A percentile compares a stretch with the other conserved stretches of the same genome.
phyloP scores from a whole-genome alignment of 2,888 invertebrate species.

The Ypsolopha sequella region DNA sequence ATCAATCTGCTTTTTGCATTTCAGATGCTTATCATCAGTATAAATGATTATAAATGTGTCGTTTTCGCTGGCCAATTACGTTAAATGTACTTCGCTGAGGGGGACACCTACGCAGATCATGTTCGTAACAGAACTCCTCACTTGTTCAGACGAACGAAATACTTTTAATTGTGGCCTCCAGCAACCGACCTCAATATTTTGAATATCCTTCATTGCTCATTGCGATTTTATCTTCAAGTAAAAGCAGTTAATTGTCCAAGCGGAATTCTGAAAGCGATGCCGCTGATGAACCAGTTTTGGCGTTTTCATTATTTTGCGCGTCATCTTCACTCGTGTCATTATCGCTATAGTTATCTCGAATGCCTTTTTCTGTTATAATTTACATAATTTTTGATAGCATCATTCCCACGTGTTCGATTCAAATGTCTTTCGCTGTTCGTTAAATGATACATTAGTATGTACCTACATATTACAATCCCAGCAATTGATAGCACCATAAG shows the following conservation, averaged over 20 bases:
- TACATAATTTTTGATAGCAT: too few relatives aligned
- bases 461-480: too few relatives aligned
- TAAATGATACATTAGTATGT: too few relatives aligned
- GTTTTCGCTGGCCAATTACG: neutral
- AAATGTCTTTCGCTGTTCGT: too few relatives aligned
- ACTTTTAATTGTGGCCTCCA: constrained; percentile 31
- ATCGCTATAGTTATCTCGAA: too few relatives aligned
- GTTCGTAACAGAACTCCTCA: neutral
- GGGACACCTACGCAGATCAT: neutral
- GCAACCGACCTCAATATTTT: constrained; percentile 34
- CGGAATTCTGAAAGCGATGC: constrained; percentile 22
- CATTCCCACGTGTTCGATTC: too few relatives aligned
- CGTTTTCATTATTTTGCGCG: neutral
- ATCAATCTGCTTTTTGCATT: too few relatives aligned
- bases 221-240: constrained; percentile 20
- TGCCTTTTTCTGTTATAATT: too few relatives aligned
- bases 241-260: constrained; percentile 23
- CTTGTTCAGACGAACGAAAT: constrained; percentile 15
- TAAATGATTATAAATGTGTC: neutral
- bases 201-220: constrained; percentile 27
- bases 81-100: neutral
- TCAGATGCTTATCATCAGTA: too few relatives aligned
- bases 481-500: too few relatives aligned
- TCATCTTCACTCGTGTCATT: too few relatives aligned
- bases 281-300: constrained; percentile 18